Conservation (phyloP, 2,888 invertebrate genomes). For the Seira ritae region DNA sequence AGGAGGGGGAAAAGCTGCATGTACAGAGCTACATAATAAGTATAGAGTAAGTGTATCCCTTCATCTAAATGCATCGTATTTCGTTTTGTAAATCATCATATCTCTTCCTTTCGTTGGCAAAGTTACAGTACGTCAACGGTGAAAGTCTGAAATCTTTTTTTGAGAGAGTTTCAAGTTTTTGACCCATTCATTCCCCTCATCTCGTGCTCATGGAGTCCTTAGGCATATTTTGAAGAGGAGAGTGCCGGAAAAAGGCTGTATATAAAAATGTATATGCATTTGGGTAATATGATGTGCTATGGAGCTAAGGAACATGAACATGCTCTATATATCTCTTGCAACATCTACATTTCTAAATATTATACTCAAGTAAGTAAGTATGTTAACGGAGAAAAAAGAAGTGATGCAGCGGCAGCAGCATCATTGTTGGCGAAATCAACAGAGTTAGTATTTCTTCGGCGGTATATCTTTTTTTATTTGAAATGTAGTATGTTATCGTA, state of each 20-base stretch:
- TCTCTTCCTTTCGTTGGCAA: background rate
- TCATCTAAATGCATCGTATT: too few relatives aligned
- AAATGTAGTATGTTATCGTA: slow-evolving; percentile 5
- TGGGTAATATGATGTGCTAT: background rate
- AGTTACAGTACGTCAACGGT: background rate
- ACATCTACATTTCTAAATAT: too few relatives aligned
- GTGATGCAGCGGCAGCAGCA: slow-evolving; percentile 18
- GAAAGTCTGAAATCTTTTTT: background rate
- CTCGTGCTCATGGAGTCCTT: background rate
- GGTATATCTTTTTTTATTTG: slow-evolving; percentile 28
- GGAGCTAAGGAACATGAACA: too few relatives aligned
- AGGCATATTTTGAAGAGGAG: background rate
- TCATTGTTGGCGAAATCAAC: background rate
- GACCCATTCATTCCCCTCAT: background rate
- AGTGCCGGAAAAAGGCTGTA: background rate
- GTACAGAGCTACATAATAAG: too few relatives aligned
- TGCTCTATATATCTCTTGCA: background rate
- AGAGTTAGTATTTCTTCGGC: background rate
- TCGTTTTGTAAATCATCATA: too few relatives aligned
- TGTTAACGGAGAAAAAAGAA: background rate
- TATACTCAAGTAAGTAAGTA: too few relatives aligned
- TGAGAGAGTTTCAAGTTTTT: slow-evolving; percentile 4
- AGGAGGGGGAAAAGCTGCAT: too few relatives aligned
- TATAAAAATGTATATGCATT: background rate
- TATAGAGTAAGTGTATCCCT: background rate